phyloP scores from a whole-genome alignment of 2,113 vertebrate genomes.

The Arvicanthis niloticus region DNA sequence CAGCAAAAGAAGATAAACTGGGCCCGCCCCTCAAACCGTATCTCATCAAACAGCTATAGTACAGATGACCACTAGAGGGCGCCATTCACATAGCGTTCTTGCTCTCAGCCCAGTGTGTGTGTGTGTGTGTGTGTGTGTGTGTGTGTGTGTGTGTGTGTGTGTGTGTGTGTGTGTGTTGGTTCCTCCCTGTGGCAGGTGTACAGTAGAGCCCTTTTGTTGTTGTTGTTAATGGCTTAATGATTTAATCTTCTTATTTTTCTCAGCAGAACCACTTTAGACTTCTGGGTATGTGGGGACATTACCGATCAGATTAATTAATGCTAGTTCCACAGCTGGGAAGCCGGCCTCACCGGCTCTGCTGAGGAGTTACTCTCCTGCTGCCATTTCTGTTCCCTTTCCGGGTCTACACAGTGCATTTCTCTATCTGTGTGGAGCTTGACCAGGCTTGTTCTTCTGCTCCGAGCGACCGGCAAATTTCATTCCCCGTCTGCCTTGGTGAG shows the following conservation, averaged over 20 bases:
- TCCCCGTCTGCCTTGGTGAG: neutral
- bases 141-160: too few species aligned
- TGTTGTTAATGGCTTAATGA: slow-evolving; percentile 51
- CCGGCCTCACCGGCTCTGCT: rapidly evolving
- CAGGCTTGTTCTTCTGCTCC: neutral
- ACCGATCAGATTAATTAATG: slow-evolving; percentile 51
- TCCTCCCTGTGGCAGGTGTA: neutral
- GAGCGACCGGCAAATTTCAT: rapidly evolving
- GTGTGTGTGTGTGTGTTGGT: too few species aligned
- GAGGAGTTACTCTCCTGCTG: rapidly evolving
- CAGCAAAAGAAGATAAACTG: neutral
- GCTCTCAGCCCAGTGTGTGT: rapidly evolving
- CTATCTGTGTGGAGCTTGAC: rapidly evolving
- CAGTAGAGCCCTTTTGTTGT: neutral
- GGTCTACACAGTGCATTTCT: neutral
- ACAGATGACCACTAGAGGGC: slow-evolving; percentile 57
- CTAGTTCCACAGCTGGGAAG: neutral
- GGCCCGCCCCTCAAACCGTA: rapidly evolving
- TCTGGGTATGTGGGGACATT: neutral
- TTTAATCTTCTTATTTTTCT: slow-evolving; percentile 70
- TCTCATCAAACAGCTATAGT: rapidly evolving
- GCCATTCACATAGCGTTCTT: neutral
- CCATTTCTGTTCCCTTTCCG: neutral
- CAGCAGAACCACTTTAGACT: slow-evolving; percentile 35
- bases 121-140: too few species aligned